Evolutionary conservation across 2,888 invertebrate species (phyloP).

Genomic region (Argyresthia goedartella): DNA sequence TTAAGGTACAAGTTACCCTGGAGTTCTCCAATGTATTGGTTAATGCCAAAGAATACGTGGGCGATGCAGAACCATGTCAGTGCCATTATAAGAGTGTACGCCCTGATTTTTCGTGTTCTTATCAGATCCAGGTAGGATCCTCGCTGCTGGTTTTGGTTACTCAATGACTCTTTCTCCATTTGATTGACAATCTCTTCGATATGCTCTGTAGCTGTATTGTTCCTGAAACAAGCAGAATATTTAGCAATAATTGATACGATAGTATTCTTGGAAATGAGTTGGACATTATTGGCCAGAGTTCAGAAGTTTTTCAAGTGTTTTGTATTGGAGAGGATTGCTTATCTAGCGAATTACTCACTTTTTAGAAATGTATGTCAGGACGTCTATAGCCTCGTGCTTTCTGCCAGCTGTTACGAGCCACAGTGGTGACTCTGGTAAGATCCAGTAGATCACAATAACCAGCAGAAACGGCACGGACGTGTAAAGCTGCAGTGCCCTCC

Average conservation of each 20-base stretch:
- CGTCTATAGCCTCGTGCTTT: slow-evolving; percentile 69
- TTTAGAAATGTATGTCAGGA: slow-evolving; percentile 76
- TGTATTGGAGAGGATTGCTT: too few species aligned
- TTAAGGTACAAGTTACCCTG: slow-evolving; percentile 72
- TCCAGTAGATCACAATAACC: slow-evolving; percentile 74
- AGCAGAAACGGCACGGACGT: slow-evolving; percentile 65
- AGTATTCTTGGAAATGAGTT: too few species aligned
- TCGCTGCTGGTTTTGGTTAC: slow-evolving; percentile 23
- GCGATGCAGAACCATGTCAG: slow-evolving; percentile 80
- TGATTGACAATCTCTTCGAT: slow-evolving; percentile 37
- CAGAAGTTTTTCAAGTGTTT: too few species aligned
- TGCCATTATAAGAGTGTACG: slow-evolving; percentile 74
- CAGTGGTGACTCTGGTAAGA: slow-evolving; percentile 84
- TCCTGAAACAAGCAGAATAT: slow-evolving; percentile 12
- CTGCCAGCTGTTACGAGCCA: slow-evolving; percentile 80
- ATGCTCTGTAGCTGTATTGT: slow-evolving; percentile 43
- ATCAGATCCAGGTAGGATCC: slow-evolving; percentile 74
- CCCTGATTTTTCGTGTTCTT: slow-evolving; percentile 75
- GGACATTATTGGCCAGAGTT: too few species aligned
- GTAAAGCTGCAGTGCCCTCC: slow-evolving; percentile 70
- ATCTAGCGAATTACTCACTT: slow-evolving; percentile 21
- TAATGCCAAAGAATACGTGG: slow-evolving; percentile 80
- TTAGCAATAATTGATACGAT: not conserved
- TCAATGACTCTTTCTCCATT: slow-evolving; percentile 27
- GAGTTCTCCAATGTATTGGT: slow-evolving; percentile 1